A percentile compares a stretch with the other conserved stretches of the same genome.
Evolutionary conservation across 1,140 invertebrate species (phyloP).

Genomic region (Trypoxylus dichotomus): DNA sequence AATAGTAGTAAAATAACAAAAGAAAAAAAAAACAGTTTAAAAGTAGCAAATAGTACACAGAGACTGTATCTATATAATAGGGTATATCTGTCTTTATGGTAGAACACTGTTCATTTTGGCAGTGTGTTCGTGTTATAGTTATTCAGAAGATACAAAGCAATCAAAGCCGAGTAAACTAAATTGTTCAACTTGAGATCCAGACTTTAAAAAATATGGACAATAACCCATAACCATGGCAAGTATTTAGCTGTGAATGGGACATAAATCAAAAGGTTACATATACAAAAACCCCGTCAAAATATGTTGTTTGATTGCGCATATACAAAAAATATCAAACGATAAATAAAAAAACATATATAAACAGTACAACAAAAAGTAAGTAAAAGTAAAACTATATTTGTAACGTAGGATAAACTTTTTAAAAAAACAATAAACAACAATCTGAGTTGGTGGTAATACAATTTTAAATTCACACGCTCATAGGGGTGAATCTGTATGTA

Average conservation of each 20-base stretch:
- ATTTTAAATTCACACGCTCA: slow-evolving; percentile 31
- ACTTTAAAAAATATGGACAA: slow-evolving; percentile 37
- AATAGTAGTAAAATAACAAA: slow-evolving; percentile 38
- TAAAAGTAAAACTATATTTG: slow-evolving; percentile 40
- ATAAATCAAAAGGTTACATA: slow-evolving; percentile 18
- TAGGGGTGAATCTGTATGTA: not conserved
- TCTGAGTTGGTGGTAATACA: slow-evolving; percentile 39
- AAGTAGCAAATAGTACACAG: slow-evolving; percentile 34
- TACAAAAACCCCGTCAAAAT: slow-evolving; percentile 4
- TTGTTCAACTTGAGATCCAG: slow-evolving; percentile 42
- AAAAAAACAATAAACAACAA: slow-evolving; percentile 51
- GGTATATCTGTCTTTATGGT: slow-evolving; percentile 40
- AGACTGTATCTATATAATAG: slow-evolving; percentile 29
- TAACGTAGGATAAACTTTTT: slow-evolving; percentile 43
- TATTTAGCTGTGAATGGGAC: slow-evolving; percentile 33
- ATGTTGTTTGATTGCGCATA: slow-evolving; percentile 34
- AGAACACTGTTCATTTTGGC: slow-evolving; percentile 45
- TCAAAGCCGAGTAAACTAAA: slow-evolving; percentile 42
- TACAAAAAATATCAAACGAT: slow-evolving; percentile 37
- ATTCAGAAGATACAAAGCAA: slow-evolving; percentile 35
- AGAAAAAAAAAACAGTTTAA: slow-evolving; percentile 36
- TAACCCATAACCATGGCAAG: slow-evolving; percentile 52
- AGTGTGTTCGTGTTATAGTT: slow-evolving; percentile 36
- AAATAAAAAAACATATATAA: slow-evolving; percentile 35
- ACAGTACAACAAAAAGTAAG: slow-evolving; percentile 33